Evolutionary conservation across 2,113 vertebrate genomes (phyloP), one percentile per base, ranked within the genome.

Genomic region (Felis chaus): DNA sequence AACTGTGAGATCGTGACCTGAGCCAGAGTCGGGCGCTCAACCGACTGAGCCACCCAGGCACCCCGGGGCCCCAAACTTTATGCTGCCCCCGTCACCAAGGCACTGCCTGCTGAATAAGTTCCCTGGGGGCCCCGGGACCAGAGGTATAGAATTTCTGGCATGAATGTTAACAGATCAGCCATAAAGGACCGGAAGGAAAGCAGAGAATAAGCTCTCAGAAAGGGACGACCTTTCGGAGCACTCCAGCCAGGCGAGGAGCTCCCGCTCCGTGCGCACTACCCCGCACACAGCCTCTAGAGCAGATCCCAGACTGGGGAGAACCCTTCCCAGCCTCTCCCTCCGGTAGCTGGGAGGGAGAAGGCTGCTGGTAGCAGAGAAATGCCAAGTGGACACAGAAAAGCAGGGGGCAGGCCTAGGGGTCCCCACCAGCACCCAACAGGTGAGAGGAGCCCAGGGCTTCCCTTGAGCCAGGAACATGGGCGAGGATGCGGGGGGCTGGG

Each of bases 141-240:
- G 76, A 31, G 31, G 8, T 13, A 18, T 33, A 36, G n/a, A 45
- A 29, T 21, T 18, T 1, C 5, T 0, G 1, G 36, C n/a, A 0
- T 55, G 63, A 10, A 7, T 21, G n/a, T 69, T 6, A 79, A 23
- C 29, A 23, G 50, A n/a, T 4, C 23, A 33, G 29, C 25, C 39
- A 0, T 18, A 3, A 61, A 66, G 39, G 23, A 10, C 15, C 2
- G 41, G 41, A 14, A 65, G 61, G 45, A 25, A 25, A 7, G 27
- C 11, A 10, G 57, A 55, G 23, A 12, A 39, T 5, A 19, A 14
- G 69, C 53, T 83, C 16, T 91, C 33, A 21, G 31, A 25, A 31
- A 16, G 21, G 63, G 41, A 9, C 12, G 9, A 1, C 85, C n/a
- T 4, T 0, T 41, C 18, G 63, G 76, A 29, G 48, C 21, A 0